Evolutionary conservation across 1,140 invertebrate genomes (phyloP).

Genomic region (Drosophila sp.): DNA sequence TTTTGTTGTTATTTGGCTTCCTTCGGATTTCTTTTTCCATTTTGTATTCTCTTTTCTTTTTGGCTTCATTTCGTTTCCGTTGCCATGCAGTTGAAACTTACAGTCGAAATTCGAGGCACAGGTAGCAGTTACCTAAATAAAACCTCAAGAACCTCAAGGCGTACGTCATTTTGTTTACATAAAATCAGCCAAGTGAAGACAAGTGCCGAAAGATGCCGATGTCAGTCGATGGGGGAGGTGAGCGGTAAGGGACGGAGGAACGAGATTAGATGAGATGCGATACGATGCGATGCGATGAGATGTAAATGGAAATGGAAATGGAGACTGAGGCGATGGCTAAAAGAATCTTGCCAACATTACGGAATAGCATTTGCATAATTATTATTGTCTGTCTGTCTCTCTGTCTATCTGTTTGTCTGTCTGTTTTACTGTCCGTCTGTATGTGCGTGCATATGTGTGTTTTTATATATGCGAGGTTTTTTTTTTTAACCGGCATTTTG

Average conservation of each 20-base stretch:
- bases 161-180: constrained; percentile 78
- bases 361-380: constrained; percentile 80
- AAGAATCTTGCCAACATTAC: constrained; percentile 76
- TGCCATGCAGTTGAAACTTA: constrained; percentile 25
- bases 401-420: constrained; percentile 9
- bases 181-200: constrained; percentile 67
- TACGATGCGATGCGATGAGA: not conserved
- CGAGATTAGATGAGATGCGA: not conserved
- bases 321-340: constrained; percentile 37
- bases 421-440: constrained; percentile 24
- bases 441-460: constrained; percentile 5
- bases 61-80: constrained; percentile 41
- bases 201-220: constrained; percentile 28
- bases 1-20: constrained; percentile 34
- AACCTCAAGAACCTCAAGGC: constrained; percentile 63
- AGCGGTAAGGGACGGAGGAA: not conserved
- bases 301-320: constrained; percentile 28
- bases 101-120: constrained; percentile 32
- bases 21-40: constrained; percentile 17
- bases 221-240: too few species aligned
- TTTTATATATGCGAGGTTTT: not conserved
- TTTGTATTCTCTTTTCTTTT: constrained; percentile 18
- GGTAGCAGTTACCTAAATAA: constrained; percentile 51
- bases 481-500: constrained; percentile 37
- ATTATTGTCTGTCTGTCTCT: constrained; percentile 55